Conservation (phyloP, 2,113 vertebrate genomes). For the Peromyscus polionotus region DNA sequence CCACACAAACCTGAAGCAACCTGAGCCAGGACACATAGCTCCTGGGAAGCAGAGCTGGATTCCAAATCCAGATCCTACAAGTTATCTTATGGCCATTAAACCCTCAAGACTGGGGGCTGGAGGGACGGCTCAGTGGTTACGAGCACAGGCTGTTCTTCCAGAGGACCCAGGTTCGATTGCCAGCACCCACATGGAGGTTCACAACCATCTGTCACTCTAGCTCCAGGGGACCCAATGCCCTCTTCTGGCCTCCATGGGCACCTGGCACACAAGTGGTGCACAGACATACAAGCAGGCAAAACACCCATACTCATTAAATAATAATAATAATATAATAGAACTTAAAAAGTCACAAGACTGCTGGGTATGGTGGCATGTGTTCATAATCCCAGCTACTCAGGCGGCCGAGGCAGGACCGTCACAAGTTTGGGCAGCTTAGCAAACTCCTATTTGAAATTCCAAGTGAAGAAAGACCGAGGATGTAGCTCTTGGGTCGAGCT, state of each 20-base stretch:
- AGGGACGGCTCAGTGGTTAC: background rate
- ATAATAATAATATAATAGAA: background rate
- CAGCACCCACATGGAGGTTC: background rate
- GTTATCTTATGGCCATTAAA: background rate
- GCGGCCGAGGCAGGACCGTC: fast-evolving
- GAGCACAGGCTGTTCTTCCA: background rate
- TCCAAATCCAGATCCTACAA: background rate
- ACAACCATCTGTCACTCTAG: background rate
- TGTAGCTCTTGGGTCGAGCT: background rate
- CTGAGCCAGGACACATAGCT: background rate
- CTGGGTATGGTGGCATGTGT: background rate
- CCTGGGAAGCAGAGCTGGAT: background rate
- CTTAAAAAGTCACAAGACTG: background rate
- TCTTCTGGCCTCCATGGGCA: background rate
- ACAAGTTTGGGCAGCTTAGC: background rate
- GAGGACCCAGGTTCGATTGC: no score
- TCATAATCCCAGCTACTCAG: background rate
- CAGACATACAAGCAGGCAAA: background rate
- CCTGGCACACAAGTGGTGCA: background rate
- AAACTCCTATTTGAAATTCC: background rate
- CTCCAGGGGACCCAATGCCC: background rate
- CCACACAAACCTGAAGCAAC: background rate
- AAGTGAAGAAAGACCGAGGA: background rate
- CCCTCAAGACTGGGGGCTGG: background rate
- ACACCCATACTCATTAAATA: background rate